Evolutionary conservation across 2,888 invertebrate genomes (phyloP).

Genomic region (Chaetogeoica ovagalla): DNA sequence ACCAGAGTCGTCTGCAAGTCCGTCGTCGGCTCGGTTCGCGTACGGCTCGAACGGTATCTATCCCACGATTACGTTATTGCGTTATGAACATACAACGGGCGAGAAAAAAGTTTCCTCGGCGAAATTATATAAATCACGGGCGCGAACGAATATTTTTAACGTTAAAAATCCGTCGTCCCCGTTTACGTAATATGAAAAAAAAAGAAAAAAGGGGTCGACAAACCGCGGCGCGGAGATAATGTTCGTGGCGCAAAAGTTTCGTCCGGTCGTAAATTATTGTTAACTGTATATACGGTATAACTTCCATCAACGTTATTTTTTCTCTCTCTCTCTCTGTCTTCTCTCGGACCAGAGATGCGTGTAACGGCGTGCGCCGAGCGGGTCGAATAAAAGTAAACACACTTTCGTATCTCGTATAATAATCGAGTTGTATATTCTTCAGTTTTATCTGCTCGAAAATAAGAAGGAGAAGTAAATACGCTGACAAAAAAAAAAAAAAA

Average conservation of each 20-base stretch:
- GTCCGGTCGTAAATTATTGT: slow-evolving; percentile 36
- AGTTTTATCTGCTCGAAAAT: slow-evolving; percentile 8
- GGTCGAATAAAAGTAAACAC: not conserved
- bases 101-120: slow-evolving; percentile 17
- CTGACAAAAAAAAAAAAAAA: not conserved
- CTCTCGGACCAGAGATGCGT: not conserved
- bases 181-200: not conserved
- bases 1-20: not conserved
- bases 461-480: not conserved
- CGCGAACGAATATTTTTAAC: slow-evolving; percentile 24
- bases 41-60: no score
- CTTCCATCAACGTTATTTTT: slow-evolving; percentile 23
- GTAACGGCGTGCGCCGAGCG: not conserved
- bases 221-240: not conserved
- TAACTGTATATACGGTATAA: slow-evolving; percentile 1
- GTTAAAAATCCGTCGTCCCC: slow-evolving; percentile 11
- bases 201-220: slow-evolving; percentile 30
- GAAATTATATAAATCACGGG: slow-evolving; percentile 17
- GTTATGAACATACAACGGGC: not conserved
- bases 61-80: not conserved
- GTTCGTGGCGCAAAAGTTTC: slow-evolving; percentile 7
- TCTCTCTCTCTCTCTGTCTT: not conserved
- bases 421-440: slow-evolving; percentile 16
- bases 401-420: not conserved
- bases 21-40: not conserved